Base-by-base conservation (phyloP, 2,888 invertebrate species). In the Acanthopleura granulata region DNA sequence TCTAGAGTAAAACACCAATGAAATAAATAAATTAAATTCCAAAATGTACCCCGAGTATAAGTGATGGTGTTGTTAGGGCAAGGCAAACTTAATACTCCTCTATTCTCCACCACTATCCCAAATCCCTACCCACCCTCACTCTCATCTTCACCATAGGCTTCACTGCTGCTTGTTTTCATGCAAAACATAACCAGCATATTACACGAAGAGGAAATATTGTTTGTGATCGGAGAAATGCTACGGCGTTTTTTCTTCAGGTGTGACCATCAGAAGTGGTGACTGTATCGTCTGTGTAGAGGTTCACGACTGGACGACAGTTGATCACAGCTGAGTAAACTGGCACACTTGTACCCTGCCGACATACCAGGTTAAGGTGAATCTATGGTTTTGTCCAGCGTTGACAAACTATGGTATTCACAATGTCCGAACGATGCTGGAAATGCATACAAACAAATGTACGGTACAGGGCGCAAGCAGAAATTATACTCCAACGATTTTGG, bases 331-430 rank as follows among this genome's bases (percentile, higher is more conserved):
- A 27, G 66, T 16, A 66, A 66, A 27, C 29, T 27, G 4, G 66
- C 25, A 6, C 6, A 22, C 15, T 22, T 6, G 66, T 66, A 27
- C 29, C 29, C 66, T 66, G 66, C 29, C 27, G 66, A 66, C 29
- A 27, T 66, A 27, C 66, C 25, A 66, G 14, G 25, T 66, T 1
- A 66, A 66, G 29, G 66, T 66, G 25, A 66, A 66, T 27, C 22
- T 66, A 15, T 66, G 66, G 66, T 66, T 66, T 66, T 66, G 66
- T 25, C 66, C 66, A 6, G 66, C 22, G 25, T 22, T 16, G 29
- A 27, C 66, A 22, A 66, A 66, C 66, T 66, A 27, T 27, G 66
- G 66, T 27, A 66, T 66, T 25, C 66, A 66, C 66, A 66, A 66
- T 66, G 66, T 6, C 66, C 66, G 25, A 9, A 16, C 29, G 25